phyloP scores from a whole-genome alignment of 1,140 invertebrate species.

The Rhyacophila brunnea region DNA sequence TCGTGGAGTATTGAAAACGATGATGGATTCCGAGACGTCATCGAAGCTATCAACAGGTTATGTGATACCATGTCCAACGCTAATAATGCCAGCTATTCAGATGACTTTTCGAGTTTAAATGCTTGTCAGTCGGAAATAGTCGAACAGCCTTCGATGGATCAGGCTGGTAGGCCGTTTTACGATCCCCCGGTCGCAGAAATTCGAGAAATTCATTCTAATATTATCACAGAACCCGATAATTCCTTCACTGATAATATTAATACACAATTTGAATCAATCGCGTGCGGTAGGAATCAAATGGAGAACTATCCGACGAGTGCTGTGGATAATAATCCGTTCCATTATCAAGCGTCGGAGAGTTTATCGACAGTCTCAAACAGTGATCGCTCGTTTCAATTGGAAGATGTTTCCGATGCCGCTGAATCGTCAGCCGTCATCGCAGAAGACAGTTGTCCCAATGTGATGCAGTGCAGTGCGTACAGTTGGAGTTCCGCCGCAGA shows the following conservation, averaged over 20 bases:
- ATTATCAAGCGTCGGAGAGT: conserved; percentile 6
- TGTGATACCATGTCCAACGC: conserved; percentile 53
- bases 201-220: no score
- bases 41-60: conserved; percentile 52
- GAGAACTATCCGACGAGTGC: no score
- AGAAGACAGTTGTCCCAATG: conserved; percentile 19
- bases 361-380: background rate
- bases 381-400: background rate
- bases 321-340: conserved; percentile 3
- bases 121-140: no score
- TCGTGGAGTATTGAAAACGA: conserved; percentile 39
- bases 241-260: no score
- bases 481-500: conserved; percentile 20
- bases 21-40: conserved; percentile 50
- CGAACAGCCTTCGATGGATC: no score
- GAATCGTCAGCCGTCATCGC: conserved; percentile 16
- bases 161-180: no score
- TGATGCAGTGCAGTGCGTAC: conserved; percentile 21
- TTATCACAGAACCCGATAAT: no score
- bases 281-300: no score
- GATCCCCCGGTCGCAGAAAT: no score
- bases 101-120: no score
- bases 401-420: conserved; percentile 15
- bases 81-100: background rate
- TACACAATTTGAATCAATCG: no score